Base-by-base conservation (phyloP, 2,888 invertebrate genomes). In the Eristalis tenax region DNA sequence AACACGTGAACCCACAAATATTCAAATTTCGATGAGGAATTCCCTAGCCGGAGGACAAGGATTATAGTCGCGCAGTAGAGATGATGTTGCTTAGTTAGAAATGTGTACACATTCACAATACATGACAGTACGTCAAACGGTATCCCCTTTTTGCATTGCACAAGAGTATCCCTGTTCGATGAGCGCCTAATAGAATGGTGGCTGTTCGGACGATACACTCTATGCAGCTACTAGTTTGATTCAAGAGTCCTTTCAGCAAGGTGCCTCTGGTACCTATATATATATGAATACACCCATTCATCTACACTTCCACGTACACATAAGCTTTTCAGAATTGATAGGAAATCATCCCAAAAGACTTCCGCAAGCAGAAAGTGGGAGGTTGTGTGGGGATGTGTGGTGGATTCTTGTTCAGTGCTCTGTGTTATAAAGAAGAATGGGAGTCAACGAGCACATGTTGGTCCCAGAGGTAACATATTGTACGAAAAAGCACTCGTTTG, bases 21-120 rank as follows among this genome's bases (percentile, higher is more conserved):
- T 90, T 90, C 89, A 90, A 90, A 91, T 90, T 93, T 92, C 91
- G 90, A 91, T 92, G 91, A 91, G 91, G 90, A 91, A 93, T 92
- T 92, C 92, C 92, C 92, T 89, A 89, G 91, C 83, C 90, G 89
- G 90, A 91, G 90, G 90, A 91, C 91, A 91, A 91, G 91, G 91
- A 91, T 91, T 91, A 91, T 91, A 91, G 91, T 90, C 91, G 91
- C 91, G 91, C 84, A 50, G 50, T 18, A 84, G 82, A 77, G 77
- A 80, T 87, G 88, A 78, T 86, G 81, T 75, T 80, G 76, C 81
- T 87, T 83, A 80, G 80, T 83, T 78, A 70, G 81, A 81, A 88
- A 26, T 28, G 26, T 59, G 87, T 86, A 87, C 87, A 83, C 74
- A 80, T 83, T 23, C 79, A 68, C 83, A 88, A 88, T 88, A 83